These are phyloP conservation scores for Potamarius usumacintae DNA, from an alignment of 2,113 vertebrate genomes.

Conservation along the genomic window DNA sequence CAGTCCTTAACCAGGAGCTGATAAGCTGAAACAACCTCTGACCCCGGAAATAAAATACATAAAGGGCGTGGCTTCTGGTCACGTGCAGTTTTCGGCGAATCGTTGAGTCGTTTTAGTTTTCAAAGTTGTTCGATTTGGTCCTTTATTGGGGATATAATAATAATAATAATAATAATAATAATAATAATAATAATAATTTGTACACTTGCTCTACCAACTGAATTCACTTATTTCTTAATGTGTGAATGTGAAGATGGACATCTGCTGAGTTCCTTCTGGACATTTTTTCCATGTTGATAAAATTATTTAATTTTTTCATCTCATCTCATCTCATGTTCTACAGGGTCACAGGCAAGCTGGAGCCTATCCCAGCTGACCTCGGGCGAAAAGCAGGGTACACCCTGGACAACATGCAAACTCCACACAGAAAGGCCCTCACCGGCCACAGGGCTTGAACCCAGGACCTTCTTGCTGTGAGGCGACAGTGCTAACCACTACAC, in stretches of 20 bases:
- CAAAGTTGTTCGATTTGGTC: no score
- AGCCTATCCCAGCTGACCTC: no score
- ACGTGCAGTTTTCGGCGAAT: not conserved
- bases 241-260: not conserved
- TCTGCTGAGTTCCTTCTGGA: not conserved
- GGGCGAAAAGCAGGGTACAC: no score
- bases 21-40: not conserved
- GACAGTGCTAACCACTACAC: no score
- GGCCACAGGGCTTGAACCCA: no score
- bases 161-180: not conserved
- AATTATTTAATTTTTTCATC: no score
- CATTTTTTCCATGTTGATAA: no score
- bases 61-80: not conserved
- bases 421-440: no score
- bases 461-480: no score
- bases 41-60: constrained; percentile 35
- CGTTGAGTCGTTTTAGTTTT: not conserved
- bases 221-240: not conserved
- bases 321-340: no score
- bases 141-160: not conserved
- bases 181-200: not conserved
- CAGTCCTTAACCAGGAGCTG: not conserved
- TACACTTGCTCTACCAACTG: not conserved
- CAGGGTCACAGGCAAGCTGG: no score
- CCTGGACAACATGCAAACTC: no score